These are phyloP conservation scores for Chrysolina americana DNA, from an alignment of 2,888 invertebrate species.

Conservation along the genomic window DNA sequence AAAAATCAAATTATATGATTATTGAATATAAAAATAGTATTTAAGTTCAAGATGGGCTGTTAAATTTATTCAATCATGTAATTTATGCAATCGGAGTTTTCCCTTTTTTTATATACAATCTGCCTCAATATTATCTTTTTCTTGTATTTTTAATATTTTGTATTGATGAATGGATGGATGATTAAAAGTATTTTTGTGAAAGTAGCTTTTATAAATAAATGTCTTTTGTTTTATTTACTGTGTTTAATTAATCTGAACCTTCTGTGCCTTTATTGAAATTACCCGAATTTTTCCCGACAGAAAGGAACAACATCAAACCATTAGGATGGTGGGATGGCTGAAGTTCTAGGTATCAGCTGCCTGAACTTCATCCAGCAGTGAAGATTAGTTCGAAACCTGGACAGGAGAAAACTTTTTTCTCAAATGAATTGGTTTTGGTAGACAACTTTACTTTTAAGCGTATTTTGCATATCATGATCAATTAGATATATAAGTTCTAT, in stretches of 20 bases:
- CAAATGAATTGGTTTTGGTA: too few species aligned
- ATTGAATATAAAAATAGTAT: not conserved
- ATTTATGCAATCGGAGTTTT: not conserved
- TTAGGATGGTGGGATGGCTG: too few species aligned
- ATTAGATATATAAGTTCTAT: too few species aligned
- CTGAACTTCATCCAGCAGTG: too few species aligned
- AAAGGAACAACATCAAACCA: too few species aligned
- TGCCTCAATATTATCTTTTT: conserved; percentile 5
- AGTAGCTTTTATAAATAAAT: conserved; percentile 19
- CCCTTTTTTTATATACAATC: conserved; percentile 12
- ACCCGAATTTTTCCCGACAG: too few species aligned
- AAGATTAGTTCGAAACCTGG: too few species aligned
- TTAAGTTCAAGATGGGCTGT: conserved; percentile 20
- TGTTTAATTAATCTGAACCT: not conserved
- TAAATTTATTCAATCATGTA: not conserved
- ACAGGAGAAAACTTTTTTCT: too few species aligned
- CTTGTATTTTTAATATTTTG: conserved; percentile 3
- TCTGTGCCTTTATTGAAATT: too few species aligned
- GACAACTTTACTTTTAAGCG: too few species aligned
- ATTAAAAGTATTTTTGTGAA: conserved; percentile 12
- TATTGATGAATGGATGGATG: not conserved
- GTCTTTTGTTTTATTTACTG: not conserved
- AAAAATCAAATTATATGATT: not conserved
- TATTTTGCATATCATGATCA: too few species aligned
- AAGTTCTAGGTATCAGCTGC: too few species aligned